Evolutionary conservation across 1,140 invertebrate genomes (phyloP), one percentile per base, ranked within the genome.

Genomic region (Orchesella cincta): DNA sequence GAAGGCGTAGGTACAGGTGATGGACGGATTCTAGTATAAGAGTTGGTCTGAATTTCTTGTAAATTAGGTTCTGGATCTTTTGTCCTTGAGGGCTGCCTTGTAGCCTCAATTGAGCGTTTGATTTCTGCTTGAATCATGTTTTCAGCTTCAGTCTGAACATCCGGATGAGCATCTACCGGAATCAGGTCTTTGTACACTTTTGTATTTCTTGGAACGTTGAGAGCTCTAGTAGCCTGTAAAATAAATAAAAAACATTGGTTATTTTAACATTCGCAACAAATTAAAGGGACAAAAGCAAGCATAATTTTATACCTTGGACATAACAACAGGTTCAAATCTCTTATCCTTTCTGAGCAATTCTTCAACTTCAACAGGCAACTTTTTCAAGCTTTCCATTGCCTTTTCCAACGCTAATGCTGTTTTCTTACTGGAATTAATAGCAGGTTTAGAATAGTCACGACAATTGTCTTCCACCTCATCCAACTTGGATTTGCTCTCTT

Each of bases 41-140:
- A 62, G 34, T 67, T 28, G 5, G 26, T 31, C 64, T 75, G 57
- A 36, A 70, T 75, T 26, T 78, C 77, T 57, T 54, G 36, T 14
- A 78, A 51, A 33, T 78, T 70, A 3, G 77, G 77, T 54, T 75
- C 77, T 0, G 73, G 62, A 72, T 78, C 77, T 35, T 57, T 70
- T 0, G 67, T n/a, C 1, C 77, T 34, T 0, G 20, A 0, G 1
- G 57, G 73, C 20, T 70, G 77, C 29, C 39, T 36, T 20, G 74
- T 23, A 0, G 73, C 57, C n/a, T 67, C 62, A 31, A 67, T 67
- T 5, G 62, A 67, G 29, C 31, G 29, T 52, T 78, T 78, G 1
- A 75, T 75, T 34, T 78, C 73, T 14, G 74, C 77, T 5, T 54
- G n/a, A 5, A 78, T 20, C 8, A 52, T 71, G 0, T 23, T 28